Evolutionary conservation across 2,888 invertebrate species (phyloP), one percentile per base, ranked within the genome.

Genomic region (Drosophila affinis): DNA sequence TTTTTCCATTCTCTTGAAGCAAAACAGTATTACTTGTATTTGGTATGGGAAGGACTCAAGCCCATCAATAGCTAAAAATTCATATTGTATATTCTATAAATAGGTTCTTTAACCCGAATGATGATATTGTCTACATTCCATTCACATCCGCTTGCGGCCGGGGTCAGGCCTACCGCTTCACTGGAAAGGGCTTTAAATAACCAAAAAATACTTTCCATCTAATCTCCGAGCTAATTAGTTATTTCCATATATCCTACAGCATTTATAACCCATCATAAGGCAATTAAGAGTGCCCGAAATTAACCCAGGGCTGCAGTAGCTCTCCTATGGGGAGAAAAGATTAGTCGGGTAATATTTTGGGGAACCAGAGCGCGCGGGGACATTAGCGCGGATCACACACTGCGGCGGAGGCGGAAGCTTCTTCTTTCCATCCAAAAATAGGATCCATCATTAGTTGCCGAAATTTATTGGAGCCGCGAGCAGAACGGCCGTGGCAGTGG

Each of bases 351-450:
- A 47, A 71, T 61, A 56, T 56, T 61, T 21, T 56, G 61, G 56
- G 61, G 39, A 70, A 55, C 49, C 39, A 51, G 32, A 51, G 39
- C 39, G 39, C 39, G 4, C 24, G 24, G 71, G 61, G 53, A 62
- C 83, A 82, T 86, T 82, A 83, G 55, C 71, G 55, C 48, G 73
- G 82, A 84, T 87, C 76, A 82, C 55, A 44, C 61, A 64, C n/a
- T 81, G 85, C 58, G 72, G 61, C 48, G 18, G 47, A 24, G 47
- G 59, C 34, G 53, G 64, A 57, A 52, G 48, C 17, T 39, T 39
- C 52, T 70, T 17, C 24, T 27, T 29, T n/a, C n/a, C 0, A 9
- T 44, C 69, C 72, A 60, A 76, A 83, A 85, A 87, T 82, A 85
- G 80, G 58, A 58, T 65, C 58, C 71, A 75, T 77, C 87, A 75